Evolutionary conservation across 2,797 vertebrate genomes (phyloP).

Genomic region (Protosalanx chinensis): DNA sequence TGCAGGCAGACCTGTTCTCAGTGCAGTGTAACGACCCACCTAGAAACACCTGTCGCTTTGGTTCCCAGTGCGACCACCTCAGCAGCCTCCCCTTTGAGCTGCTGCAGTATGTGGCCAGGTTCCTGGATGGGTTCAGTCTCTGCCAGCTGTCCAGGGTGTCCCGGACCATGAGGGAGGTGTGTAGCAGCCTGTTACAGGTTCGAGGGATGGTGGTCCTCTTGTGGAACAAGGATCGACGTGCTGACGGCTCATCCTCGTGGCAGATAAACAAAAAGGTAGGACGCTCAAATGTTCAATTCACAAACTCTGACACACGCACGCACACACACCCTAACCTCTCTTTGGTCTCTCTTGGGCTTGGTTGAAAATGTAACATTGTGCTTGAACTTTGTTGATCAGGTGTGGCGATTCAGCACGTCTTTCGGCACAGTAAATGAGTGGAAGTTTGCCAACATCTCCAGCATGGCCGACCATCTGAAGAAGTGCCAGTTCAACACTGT

Average conservation of each 20-base stretch:
- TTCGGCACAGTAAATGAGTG: slow-evolving; percentile 96
- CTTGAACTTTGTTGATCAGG: slow-evolving; percentile 65
- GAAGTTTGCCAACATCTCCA: slow-evolving; percentile 97
- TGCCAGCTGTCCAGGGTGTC: slow-evolving; percentile 95
- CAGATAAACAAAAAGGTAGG: slow-evolving; percentile 94
- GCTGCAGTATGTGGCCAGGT: slow-evolving; percentile 90
- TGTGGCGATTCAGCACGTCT: slow-evolving; percentile 98
- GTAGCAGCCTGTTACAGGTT: slow-evolving; percentile 90
- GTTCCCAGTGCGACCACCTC: slow-evolving; percentile 79
- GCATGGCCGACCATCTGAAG: slow-evolving; percentile 99
- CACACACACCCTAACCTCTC: background rate
- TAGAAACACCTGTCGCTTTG: slow-evolving; percentile 65
- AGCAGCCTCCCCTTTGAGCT: slow-evolving; percentile 93
- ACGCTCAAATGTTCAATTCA: background rate
- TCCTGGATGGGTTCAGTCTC: slow-evolving; percentile 95
- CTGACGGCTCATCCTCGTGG: slow-evolving; percentile 86
- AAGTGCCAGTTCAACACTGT: slow-evolving; percentile 92
- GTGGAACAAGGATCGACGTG: slow-evolving; percentile 86
- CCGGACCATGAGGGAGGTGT: slow-evolving; percentile 92
- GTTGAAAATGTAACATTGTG: background rate
- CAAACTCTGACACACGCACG: background rate
- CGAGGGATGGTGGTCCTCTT: slow-evolving; percentile 97
- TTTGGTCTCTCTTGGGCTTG: background rate
- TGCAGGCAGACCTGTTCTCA: slow-evolving; percentile 81
- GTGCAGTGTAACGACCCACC: slow-evolving; percentile 61